Conservation (phyloP, 2,797 vertebrate species). For the Cirrhinus mrigala region DNA sequence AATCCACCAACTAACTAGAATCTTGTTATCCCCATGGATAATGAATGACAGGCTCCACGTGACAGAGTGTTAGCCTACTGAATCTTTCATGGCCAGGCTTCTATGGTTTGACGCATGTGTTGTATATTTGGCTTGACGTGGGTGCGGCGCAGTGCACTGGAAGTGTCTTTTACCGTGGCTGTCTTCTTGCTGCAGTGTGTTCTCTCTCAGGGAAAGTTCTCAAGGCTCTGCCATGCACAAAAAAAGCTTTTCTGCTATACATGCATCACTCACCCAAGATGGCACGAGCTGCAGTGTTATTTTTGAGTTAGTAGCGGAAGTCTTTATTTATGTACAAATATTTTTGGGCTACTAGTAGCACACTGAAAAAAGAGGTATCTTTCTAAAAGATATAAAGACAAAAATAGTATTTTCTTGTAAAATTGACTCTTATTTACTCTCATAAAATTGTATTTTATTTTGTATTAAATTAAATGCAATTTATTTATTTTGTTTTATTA, state of each 20-base stretch:
- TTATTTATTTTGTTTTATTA: too few species aligned
- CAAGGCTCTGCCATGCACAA: constrained; percentile 21
- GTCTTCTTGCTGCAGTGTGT: constrained; percentile 32
- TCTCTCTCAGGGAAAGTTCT: constrained; percentile 38
- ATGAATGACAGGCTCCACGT: constrained; percentile 33
- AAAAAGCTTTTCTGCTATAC: not conserved
- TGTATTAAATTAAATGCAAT: too few species aligned
- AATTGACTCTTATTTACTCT: too few species aligned
- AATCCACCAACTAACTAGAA: constrained; percentile 17
- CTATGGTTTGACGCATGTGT: constrained; percentile 17
- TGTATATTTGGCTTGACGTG: constrained; percentile 31
- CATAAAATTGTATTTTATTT: too few species aligned
- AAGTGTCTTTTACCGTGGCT: constrained; percentile 28
- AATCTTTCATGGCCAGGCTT: constrained; percentile 35
- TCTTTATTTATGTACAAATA: not conserved
- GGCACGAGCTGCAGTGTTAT: not conserved
- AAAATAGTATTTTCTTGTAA: too few species aligned
- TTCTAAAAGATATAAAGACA: too few species aligned
- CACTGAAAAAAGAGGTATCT: not conserved
- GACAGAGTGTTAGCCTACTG: constrained; percentile 16
- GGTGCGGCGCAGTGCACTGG: constrained; percentile 9
- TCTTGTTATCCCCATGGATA: constrained; percentile 31
- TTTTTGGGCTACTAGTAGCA: not conserved
- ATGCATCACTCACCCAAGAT: not conserved
- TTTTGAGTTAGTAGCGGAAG: not conserved